Conservation (phyloP, 2,888 invertebrate species). For the Chydorus sphaericus region DNA sequence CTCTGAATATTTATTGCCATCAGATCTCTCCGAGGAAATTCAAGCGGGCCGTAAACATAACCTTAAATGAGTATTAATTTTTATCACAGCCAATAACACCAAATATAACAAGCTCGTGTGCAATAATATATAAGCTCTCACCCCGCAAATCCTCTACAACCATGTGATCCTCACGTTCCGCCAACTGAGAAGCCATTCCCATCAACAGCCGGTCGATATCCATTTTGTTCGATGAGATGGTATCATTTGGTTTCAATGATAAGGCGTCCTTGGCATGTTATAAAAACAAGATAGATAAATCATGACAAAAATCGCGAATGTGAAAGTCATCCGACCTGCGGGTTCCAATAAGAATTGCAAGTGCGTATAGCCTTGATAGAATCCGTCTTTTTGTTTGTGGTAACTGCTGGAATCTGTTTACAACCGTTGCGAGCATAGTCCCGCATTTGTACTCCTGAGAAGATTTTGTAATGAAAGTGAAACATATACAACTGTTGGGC, state of each 20-base stretch:
- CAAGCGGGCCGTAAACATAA: constrained; percentile 41
- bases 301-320: no score
- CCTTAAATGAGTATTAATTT: constrained; percentile 20
- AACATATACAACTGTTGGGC: background rate
- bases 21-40: constrained; percentile 41
- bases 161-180: constrained; percentile 39
- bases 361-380: constrained; percentile 30
- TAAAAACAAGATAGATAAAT: no score
- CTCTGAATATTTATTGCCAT: constrained; percentile 44
- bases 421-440: constrained; percentile 32
- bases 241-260: no score
- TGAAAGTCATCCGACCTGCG: constrained; percentile 32
- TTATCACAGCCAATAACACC: background rate
- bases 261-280: background rate
- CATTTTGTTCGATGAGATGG: no score
- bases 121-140: constrained; percentile 18
- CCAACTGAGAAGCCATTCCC: constrained; percentile 38
- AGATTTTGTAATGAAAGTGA: no score
- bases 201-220: constrained; percentile 38
- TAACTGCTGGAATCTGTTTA: constrained; percentile 20
- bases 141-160: constrained; percentile 43
- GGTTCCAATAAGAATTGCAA: constrained; percentile 39
- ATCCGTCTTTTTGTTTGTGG: constrained; percentile 13
- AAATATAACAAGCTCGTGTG: background rate
- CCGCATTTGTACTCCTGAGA: constrained; percentile 33